Evolutionary conservation across 1,140 invertebrate genomes (phyloP), one percentile per base, ranked within the genome.

Genomic region (Palaemon carinicauda): DNA sequence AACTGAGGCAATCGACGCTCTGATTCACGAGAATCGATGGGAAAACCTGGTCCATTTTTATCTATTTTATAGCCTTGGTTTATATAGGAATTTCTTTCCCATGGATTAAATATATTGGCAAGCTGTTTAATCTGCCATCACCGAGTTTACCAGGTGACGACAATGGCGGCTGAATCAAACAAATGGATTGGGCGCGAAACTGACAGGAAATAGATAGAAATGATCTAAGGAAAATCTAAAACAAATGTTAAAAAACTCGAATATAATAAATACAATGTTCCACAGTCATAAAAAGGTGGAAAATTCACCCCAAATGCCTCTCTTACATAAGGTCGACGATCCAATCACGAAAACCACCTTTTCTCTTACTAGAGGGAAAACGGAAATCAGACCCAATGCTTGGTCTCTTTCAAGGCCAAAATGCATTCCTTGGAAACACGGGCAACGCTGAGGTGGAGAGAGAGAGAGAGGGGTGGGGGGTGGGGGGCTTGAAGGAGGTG

Each of bases 161-260:
- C 53, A 78, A 77, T 78, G 71, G 77, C 77, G 65, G 82, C n/a
- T 56, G 73, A 78, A 84, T 77, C 33, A 75, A 75, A 73, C 65
- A 29, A 84, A 77, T 84, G 82, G 71, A 84, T 77, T 50, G 73
- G 24, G 27, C 17, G 82, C 19, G 53, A 31, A 19, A n/a, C 17
- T 77, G 82, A 84, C 73, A 77, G 81, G 54, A 84, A 84, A 84
- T 84, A 84, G 74, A 84, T 84, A 78, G 52, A 84, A 77, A 84
- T 56, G 82, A 78, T 74, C 73, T 1, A 84, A 27, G 41, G 71
- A 77, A 75, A 84, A 84, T 84, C 77, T 77, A 31, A 53, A 54
- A 75, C 53, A 75, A 65, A 54, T 75, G 71, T 60, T 27, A 56
- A 77, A 77, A 21, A 84, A 69, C 27, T 54, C 27, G 53, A 84